Evolutionary conservation across 2,888 invertebrate genomes (phyloP).

Genomic region (Rhagophthalmus giganteus): DNA sequence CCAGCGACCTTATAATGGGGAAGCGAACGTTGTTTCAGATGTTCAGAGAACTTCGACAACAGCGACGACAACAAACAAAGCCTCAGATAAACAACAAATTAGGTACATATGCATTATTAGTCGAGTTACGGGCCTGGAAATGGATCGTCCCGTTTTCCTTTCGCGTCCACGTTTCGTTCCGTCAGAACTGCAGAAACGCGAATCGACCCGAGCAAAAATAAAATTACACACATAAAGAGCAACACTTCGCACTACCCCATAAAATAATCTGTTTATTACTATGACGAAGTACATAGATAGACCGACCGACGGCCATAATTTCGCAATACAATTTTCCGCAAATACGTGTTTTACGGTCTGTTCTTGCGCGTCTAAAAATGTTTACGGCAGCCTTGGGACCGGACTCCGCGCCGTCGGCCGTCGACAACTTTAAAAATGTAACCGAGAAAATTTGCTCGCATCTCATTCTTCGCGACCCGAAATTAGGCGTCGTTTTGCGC

Average conservation of each 20-base stretch:
- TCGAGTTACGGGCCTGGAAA: too few species aligned
- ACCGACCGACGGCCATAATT: conserved; percentile 22
- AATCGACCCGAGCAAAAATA: background rate
- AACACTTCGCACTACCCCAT: conserved; percentile 17
- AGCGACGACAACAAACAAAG: too few species aligned
- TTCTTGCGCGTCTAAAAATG: conserved; percentile 23
- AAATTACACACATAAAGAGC: conserved; percentile 7
- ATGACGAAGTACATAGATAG: conserved; percentile 16
- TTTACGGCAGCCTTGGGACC: conserved; percentile 25
- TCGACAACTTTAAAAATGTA: conserved; percentile 28
- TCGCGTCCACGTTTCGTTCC: too few species aligned
- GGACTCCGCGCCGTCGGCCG: conserved; percentile 15
- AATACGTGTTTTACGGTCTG: conserved; percentile 30
- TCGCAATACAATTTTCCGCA: conserved; percentile 28
- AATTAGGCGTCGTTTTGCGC: too few species aligned
- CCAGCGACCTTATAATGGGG: too few species aligned
- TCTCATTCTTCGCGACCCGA: too few species aligned
- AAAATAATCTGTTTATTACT: conserved; percentile 31
- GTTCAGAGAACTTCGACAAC: too few species aligned
- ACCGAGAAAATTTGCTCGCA: conserved; percentile 16
- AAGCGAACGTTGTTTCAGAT: too few species aligned
- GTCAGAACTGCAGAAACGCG: background rate
- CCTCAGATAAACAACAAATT: too few species aligned
- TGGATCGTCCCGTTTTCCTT: too few species aligned
- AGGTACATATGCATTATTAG: too few species aligned